phyloP scores from a whole-genome alignment of 2,797 vertebrate species.

The Hypotaenidia philippensis region DNA sequence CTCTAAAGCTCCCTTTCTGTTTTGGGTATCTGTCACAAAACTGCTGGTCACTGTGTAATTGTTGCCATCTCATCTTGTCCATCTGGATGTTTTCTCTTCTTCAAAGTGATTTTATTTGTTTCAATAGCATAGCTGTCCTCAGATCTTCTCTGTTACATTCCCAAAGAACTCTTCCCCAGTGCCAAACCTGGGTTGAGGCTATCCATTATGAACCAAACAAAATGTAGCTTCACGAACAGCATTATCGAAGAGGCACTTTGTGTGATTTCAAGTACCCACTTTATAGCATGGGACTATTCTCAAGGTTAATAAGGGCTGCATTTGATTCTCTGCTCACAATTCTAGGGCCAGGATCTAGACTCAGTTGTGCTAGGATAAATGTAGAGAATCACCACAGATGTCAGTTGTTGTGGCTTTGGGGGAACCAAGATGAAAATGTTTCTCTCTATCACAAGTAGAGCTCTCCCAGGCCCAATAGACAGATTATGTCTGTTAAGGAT shows the following conservation, averaged over 20 bases:
- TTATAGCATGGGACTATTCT: slow-evolving; percentile 6
- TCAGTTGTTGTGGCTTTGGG: background rate
- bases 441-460: background rate
- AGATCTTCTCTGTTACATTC: background rate
- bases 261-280: slow-evolving; percentile 18
- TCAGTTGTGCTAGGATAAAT: background rate
- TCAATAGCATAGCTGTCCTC: background rate
- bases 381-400: background rate
- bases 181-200: background rate
- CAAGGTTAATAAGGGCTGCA: background rate
- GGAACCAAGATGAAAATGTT: background rate
- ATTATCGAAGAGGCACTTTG: background rate
- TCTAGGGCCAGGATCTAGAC: background rate
- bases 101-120: slow-evolving; percentile 11
- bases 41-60: background rate
- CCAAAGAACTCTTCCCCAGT: background rate
- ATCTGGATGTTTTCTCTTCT: background rate
- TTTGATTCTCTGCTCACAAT: background rate
- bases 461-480: background rate
- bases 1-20: background rate
- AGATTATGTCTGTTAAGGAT: background rate
- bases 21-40: background rate
- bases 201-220: background rate
- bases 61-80: background rate
- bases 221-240: background rate